Conservation (phyloP, 2,888 invertebrate genomes). For the Volucella inanis region DNA sequence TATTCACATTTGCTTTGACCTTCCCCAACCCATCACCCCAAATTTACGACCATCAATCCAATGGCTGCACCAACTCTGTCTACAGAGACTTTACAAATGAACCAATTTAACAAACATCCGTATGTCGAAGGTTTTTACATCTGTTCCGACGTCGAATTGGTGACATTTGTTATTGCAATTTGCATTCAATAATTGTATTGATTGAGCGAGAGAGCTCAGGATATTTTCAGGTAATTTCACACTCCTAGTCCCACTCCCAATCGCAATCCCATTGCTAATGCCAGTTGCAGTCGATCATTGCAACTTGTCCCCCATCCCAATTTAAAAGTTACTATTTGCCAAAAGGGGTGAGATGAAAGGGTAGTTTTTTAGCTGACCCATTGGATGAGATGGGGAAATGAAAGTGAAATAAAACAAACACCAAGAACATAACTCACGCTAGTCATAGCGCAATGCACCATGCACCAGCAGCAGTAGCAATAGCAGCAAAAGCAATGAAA, state of each 20-base stretch:
- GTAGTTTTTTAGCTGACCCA: no score
- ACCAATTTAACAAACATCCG: slow-evolving; percentile 68
- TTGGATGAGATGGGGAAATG: neutral
- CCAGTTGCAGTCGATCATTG: neutral
- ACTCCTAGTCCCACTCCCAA: neutral
- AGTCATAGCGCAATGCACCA: slow-evolving; percentile 62
- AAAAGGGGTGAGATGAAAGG: no score
- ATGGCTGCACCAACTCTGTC: neutral
- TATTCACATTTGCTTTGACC: slow-evolving; percentile 46
- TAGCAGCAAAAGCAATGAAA: neutral
- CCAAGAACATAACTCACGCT: slow-evolving; percentile 57
- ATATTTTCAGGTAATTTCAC: slow-evolving; percentile 14
- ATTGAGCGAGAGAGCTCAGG: slow-evolving; percentile 45
- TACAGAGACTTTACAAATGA: slow-evolving; percentile 53
- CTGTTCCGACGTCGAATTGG: slow-evolving; percentile 63
- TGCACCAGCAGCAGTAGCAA: slow-evolving; percentile 16
- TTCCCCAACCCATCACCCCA: neutral
- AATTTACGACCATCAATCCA: neutral
- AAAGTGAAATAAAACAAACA: slow-evolving; percentile 61
- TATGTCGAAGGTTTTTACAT: slow-evolving; percentile 57
- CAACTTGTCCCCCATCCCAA: neutral
- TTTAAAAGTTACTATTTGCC: slow-evolving; percentile 38
- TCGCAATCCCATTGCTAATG: neutral
- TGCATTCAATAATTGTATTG: slow-evolving; percentile 71
- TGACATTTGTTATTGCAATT: slow-evolving; percentile 72